A percentile compares a stretch with the other conserved stretches of the same genome.
Evolutionary conservation across 2,797 vertebrate genomes (phyloP).

Genomic region (Manis pentadactyla): DNA sequence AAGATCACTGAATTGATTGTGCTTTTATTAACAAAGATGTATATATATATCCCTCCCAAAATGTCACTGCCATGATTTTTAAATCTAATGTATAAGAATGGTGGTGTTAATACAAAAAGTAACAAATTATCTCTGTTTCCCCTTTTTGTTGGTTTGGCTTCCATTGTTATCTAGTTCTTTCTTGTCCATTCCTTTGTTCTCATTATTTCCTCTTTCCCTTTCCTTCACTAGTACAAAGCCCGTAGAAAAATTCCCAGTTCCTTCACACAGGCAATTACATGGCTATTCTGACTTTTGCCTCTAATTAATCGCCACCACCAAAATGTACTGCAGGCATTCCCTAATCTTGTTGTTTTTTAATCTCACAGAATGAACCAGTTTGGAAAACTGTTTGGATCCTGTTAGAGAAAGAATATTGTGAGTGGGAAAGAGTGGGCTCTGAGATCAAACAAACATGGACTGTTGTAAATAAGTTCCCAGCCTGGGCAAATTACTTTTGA

Average conservation of each 20-base stretch:
- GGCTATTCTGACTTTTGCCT: not conserved
- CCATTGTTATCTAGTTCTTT: not conserved
- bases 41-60: not conserved
- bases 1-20: not conserved
- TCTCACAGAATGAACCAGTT: not conserved
- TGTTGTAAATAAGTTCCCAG: too few species aligned
- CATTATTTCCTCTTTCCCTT: not conserved
- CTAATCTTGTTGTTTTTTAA: not conserved
- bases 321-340: not conserved
- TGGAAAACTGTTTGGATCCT: not conserved
- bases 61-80: not conserved
- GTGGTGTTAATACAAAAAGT: not conserved
- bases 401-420: not conserved
- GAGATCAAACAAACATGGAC: not conserved
- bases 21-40: not conserved
- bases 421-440: not conserved
- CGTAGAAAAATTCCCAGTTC: not conserved
- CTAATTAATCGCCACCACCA: not conserved
- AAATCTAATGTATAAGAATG: not conserved
- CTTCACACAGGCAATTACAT: not conserved
- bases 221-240: not conserved
- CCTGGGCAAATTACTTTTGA: too few species aligned
- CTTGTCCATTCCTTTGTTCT: not conserved
- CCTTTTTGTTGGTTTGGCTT: not conserved
- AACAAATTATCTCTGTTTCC: not conserved